These are phyloP conservation scores for Labeo calbasu DNA, from an alignment of 2,797 vertebrate species.

Conservation along the genomic window DNA sequence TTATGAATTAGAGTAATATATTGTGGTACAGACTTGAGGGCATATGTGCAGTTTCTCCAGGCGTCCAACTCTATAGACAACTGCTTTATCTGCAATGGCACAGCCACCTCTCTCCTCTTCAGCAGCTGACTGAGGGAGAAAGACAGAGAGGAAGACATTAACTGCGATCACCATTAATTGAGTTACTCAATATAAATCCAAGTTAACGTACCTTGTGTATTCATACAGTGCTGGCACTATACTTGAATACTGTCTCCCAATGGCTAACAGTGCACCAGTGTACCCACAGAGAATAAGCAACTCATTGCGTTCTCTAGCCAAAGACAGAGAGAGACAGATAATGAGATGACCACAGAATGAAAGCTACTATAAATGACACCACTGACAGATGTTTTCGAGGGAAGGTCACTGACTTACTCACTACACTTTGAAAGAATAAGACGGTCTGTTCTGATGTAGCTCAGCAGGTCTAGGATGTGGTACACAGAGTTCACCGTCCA, in stretches of 20 bases:
- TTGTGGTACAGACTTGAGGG: slow-evolving; percentile 53
- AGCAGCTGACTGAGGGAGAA: slow-evolving; percentile 86
- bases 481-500: slow-evolving; percentile 88
- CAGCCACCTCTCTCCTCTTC: slow-evolving; percentile 89
- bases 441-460: slow-evolving; percentile 90
- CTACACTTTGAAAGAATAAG: slow-evolving; percentile 84
- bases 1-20: background rate
- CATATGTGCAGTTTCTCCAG: slow-evolving; percentile 86
- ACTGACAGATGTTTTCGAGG: background rate
- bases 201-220: slow-evolving; percentile 87
- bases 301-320: slow-evolving; percentile 87
- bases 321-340: background rate
- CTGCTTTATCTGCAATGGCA: slow-evolving; percentile 90
- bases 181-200: background rate
- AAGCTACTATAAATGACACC: background rate
- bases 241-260: slow-evolving; percentile 87
- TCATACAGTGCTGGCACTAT: slow-evolving; percentile 95
- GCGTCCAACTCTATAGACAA: slow-evolving; percentile 91
- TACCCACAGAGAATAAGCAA: slow-evolving; percentile 93
- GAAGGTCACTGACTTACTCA: slow-evolving; percentile 78
- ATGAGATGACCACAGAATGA: background rate
- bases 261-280: slow-evolving; percentile 87
- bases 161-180: background rate
- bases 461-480: slow-evolving; percentile 89
- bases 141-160: slow-evolving; percentile 12